Evolutionary conservation across 2,797 vertebrate genomes (phyloP).

Genomic region (Xenopus petersii): DNA sequence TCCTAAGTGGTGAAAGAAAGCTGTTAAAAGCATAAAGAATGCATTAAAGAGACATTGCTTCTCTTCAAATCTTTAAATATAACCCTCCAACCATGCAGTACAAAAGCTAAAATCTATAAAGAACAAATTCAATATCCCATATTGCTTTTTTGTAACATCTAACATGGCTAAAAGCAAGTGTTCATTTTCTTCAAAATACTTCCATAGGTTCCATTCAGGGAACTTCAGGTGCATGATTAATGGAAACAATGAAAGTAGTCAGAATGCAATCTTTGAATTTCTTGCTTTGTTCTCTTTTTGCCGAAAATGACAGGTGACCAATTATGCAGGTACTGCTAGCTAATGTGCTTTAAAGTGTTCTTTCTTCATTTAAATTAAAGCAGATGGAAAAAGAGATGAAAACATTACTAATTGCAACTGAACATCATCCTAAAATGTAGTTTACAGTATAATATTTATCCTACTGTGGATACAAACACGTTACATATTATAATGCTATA

Average conservation of each 20-base stretch:
- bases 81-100: not conserved
- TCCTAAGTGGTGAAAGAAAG: conserved; percentile 19
- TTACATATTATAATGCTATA: no score
- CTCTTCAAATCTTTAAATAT: not conserved
- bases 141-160: not conserved
- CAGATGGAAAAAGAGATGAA: no score
- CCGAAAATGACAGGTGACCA: not conserved
- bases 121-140: not conserved
- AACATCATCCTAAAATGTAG: no score
- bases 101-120: conserved; percentile 4
- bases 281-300: not conserved
- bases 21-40: conserved; percentile 16
- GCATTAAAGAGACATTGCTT: conserved; percentile 14
- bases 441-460: no score
- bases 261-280: not conserved
- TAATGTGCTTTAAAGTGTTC: no score
- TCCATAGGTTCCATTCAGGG: not conserved
- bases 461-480: no score
- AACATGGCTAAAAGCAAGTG: conserved; percentile 5
- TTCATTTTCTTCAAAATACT: conserved; percentile 10
- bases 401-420: no score
- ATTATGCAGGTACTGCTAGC: not conserved
- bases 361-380: no score
- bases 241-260: not conserved
- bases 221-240: not conserved